A percentile compares a stretch with the other conserved stretches of the same genome.
phyloP scores from a whole-genome alignment of 1,140 invertebrate species.

The Drosophila nannoptera region DNA sequence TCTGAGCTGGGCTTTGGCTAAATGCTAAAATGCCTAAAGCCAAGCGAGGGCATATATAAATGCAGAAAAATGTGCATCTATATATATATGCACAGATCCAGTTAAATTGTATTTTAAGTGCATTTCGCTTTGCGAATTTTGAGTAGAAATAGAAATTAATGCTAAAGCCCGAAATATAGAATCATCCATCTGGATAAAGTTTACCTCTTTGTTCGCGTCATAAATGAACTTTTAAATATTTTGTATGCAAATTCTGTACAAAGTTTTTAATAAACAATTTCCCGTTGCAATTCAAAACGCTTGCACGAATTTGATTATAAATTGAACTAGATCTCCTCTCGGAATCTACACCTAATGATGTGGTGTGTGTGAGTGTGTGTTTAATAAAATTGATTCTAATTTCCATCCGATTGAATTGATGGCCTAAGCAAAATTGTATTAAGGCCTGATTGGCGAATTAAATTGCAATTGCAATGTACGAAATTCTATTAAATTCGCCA shows the following conservation, averaged over 20 bases:
- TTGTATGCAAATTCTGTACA: slow-evolving; percentile 10
- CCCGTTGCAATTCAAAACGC: slow-evolving; percentile 4
- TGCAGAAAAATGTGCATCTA: neutral
- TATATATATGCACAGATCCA: too few relatives aligned
- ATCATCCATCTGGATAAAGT: neutral
- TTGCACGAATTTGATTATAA: slow-evolving; percentile 10
- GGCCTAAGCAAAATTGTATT: too few relatives aligned
- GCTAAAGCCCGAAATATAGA: too few relatives aligned
- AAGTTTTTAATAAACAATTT: slow-evolving; percentile 21
- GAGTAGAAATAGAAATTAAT: too few relatives aligned
- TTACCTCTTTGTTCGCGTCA: neutral
- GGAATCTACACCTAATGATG: neutral
- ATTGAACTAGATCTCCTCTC: neutral
- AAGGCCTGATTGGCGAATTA: too few relatives aligned
- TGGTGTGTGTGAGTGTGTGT: neutral
- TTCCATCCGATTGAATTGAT: too few relatives aligned
- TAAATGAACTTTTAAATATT: neutral
- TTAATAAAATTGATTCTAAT: too few relatives aligned
- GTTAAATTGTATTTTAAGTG: neutral
- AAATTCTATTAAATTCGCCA: too few relatives aligned
- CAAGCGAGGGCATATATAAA: slow-evolving; percentile 2
- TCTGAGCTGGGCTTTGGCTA: slow-evolving; percentile 34
- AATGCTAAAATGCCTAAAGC: slow-evolving; percentile 34
- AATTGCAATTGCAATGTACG: too few relatives aligned
- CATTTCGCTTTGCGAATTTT: too few relatives aligned